Evolutionary conservation across 2,113 vertebrate genomes (phyloP), one percentile per base, ranked within the genome.

Genomic region (Machaerirhynchus nigripectus): DNA sequence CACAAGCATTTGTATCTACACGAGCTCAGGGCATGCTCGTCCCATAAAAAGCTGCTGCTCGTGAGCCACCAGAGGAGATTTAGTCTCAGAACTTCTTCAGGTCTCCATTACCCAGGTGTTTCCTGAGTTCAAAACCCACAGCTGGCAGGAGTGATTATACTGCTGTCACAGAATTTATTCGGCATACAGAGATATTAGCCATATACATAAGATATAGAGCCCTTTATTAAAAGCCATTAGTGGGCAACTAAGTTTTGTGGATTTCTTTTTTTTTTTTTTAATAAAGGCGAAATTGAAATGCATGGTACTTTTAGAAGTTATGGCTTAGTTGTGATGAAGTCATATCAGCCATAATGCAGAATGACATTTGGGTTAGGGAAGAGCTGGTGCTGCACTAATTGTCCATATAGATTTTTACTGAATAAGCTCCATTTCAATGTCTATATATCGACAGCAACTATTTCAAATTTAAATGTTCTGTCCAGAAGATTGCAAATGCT

Each of bases 321-420:
- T 91, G 69, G 35, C n/a, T 96, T 83, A 70, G 39, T 52, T 69
- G 61, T 33, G 30, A 59, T 71, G 56, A 59, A 76, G n/a, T 87
- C 37, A 28, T 26, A 55, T 30, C 89, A 93, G 57, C 69, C 50
- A 33, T 93, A 94, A 95, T 35, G 15, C n/a, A 94, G 82, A 95
- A 67, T 60, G 89, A 86, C 69, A 84, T 52, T 33, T 50, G 56
- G 53, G 42, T 78, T 94, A 97, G 50, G 61, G 49, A 69, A 97
- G 35, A 89, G 91, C 86, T 91, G 78, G 40, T 52, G 26, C 78
- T 94, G 49, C 77, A 81, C 55, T 42, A 94, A 88, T 79, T 88
- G 91, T 50, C 83, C 61, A 78, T 73, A 94, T 60, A 67, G 77
- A 89, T 97, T 96, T 96, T 79, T 46, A 55, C 19, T 81, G 39